Percentiles rank a stretch among this genome's conserved stretches.
Conservation (phyloP, 2,113 vertebrate species). For the Pluvianellus socialis region DNA sequence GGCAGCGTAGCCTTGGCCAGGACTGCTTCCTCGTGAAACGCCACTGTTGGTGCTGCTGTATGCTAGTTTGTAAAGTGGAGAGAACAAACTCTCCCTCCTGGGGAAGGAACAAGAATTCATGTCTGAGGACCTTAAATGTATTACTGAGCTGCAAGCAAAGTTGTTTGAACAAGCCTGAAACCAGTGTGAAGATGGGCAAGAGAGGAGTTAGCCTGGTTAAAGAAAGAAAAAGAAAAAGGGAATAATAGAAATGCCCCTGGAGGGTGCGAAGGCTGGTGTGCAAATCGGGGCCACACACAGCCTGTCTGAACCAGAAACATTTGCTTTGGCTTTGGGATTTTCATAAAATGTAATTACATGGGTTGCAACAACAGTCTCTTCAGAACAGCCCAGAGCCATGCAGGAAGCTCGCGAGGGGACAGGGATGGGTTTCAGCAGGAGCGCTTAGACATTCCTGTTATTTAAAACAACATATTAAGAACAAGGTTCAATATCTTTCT, state of each 20-base stretch:
- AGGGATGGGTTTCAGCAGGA: background rate
- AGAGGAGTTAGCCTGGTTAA: background rate
- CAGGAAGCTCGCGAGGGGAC: background rate
- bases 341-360: background rate
- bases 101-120: background rate
- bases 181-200: background rate
- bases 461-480: conserved; percentile 2
- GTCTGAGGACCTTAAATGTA: background rate
- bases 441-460: background rate
- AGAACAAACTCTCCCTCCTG: background rate
- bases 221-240: background rate
- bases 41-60: background rate
- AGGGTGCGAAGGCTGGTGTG: background rate
- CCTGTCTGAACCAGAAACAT: background rate
- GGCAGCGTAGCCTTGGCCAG: background rate
- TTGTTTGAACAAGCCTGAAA: background rate
- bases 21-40: background rate
- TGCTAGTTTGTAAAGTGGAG: background rate
- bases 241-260: background rate
- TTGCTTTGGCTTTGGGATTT: background rate
- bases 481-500: background rate
- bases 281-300: background rate
- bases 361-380: background rate
- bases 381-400: background rate
- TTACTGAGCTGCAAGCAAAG: background rate